These are phyloP conservation scores for Drosophila tanythrix DNA, from an alignment of 2,888 invertebrate species.

Conservation along the genomic window DNA sequence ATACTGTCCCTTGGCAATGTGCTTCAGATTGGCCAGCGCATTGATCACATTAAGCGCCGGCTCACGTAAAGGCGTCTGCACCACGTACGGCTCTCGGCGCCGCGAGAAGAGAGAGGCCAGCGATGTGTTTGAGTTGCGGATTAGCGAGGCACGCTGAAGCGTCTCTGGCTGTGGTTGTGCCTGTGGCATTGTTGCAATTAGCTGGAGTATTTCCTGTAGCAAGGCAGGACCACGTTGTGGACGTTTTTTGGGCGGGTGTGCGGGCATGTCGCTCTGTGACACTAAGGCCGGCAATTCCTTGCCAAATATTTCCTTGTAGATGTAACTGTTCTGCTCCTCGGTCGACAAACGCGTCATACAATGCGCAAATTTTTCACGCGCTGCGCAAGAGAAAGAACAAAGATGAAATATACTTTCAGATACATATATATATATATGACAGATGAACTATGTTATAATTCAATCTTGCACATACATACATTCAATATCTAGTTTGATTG, in stretches of 20 bases:
- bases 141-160: slow-evolving; percentile 80
- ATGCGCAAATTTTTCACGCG: slow-evolving; percentile 83
- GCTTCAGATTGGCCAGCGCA: slow-evolving; percentile 86
- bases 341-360: slow-evolving; percentile 82
- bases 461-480: too few species aligned
- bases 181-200: slow-evolving; percentile 86
- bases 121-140: slow-evolving; percentile 83
- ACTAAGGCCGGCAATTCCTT: slow-evolving; percentile 7
- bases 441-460: not conserved
- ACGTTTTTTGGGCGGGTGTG: slow-evolving; percentile 79
- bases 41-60: slow-evolving; percentile 88
- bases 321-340: slow-evolving; percentile 71
- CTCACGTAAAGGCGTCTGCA: slow-evolving; percentile 86
- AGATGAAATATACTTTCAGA: not conserved
- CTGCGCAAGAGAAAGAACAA: slow-evolving; percentile 45
- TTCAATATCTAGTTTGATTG: not conserved
- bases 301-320: slow-evolving; percentile 68
- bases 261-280: slow-evolving; percentile 9
- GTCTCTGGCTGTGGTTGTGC: slow-evolving; percentile 82
- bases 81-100: slow-evolving; percentile 86
- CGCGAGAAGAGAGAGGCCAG: slow-evolving; percentile 80
- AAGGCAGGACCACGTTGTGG: slow-evolving; percentile 89
- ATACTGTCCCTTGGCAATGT: slow-evolving; percentile 87
- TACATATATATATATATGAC: not conserved
- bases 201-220: slow-evolving; percentile 89